These are phyloP conservation scores for Galleria mellonella DNA, from an alignment of 1,140 invertebrate genomes.

Conservation along the genomic window DNA sequence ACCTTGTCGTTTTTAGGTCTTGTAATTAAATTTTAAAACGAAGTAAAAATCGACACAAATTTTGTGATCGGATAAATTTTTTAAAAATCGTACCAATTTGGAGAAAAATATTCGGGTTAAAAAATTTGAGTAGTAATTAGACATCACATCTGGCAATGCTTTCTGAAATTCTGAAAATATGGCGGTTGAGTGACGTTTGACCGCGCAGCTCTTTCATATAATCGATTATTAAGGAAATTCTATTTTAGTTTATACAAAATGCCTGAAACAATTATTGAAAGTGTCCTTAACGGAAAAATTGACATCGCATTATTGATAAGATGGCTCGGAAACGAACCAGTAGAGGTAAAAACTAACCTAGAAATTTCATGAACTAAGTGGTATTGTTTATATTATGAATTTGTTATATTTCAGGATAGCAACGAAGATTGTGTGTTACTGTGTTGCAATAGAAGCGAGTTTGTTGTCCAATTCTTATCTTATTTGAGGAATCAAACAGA, in stretches of 20 bases:
- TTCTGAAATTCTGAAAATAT: too few species aligned
- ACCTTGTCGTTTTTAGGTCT: too few species aligned
- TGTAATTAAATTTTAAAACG: too few species aligned
- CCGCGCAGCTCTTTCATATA: conserved; percentile 5
- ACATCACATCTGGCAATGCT: too few species aligned
- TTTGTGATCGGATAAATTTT: too few species aligned
- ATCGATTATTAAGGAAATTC: conserved; percentile 10
- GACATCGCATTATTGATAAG: conserved; percentile 37
- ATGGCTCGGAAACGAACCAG: conserved; percentile 52
- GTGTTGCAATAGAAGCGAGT: conserved; percentile 53
- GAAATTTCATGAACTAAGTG: conserved; percentile 7
- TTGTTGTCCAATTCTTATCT: conserved; percentile 55
- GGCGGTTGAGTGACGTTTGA: background rate
- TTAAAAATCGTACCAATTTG: too few species aligned
- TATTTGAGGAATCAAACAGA: conserved; percentile 56
- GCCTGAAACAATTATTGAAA: conserved; percentile 56
- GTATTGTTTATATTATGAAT: conserved; percentile 11
- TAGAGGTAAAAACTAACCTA: conserved; percentile 54
- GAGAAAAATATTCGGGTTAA: too few species aligned
- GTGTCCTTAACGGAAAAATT: conserved; percentile 49
- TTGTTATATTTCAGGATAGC: conserved; percentile 38
- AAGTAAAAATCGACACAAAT: too few species aligned
- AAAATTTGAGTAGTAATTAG: too few species aligned
- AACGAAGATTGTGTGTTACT: conserved; percentile 50
- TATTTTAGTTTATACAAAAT: conserved; percentile 39